Percentiles rank a stretch among this genome's conserved stretches.
Conservation (phyloP, 2,113 vertebrate genomes). For the Paramormyrops kingsleyae region DNA sequence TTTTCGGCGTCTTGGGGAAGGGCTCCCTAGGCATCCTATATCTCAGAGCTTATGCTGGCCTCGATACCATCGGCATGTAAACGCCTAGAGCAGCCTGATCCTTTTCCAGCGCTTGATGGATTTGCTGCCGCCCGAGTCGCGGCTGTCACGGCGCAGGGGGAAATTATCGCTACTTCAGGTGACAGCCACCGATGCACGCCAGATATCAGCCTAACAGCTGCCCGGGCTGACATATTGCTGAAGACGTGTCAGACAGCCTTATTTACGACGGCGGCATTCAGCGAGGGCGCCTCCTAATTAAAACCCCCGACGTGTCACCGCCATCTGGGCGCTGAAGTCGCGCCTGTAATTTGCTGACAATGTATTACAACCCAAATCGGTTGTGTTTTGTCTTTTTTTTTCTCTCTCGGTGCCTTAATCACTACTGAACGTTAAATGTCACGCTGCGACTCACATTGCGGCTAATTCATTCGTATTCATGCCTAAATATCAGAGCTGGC, state of each 20-base stretch:
- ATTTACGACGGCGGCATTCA: constrained; percentile 47
- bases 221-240: constrained; percentile 16
- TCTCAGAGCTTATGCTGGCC: neutral
- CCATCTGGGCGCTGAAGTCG: constrained; percentile 45
- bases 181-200: constrained; percentile 25
- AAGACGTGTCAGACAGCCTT: constrained; percentile 44
- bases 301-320: constrained; percentile 38
- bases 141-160: constrained; percentile 31
- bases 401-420: constrained; percentile 1
- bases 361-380: neutral
- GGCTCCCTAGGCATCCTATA: neutral
- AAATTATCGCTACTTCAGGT: constrained; percentile 43
- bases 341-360: constrained; percentile 27
- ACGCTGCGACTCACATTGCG: neutral
- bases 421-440: neutral
- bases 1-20: neutral
- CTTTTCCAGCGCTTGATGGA: constrained; percentile 27
- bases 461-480: neutral
- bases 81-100: neutral
- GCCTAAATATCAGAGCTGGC: neutral
- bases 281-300: constrained; percentile 52
- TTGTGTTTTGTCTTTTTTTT: neutral
- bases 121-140: constrained; percentile 8
- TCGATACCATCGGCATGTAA: neutral
- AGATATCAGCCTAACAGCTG: constrained; percentile 37